Base-by-base conservation (phyloP, 2,113 vertebrate genomes). In the Spheniscus mendiculus region DNA sequence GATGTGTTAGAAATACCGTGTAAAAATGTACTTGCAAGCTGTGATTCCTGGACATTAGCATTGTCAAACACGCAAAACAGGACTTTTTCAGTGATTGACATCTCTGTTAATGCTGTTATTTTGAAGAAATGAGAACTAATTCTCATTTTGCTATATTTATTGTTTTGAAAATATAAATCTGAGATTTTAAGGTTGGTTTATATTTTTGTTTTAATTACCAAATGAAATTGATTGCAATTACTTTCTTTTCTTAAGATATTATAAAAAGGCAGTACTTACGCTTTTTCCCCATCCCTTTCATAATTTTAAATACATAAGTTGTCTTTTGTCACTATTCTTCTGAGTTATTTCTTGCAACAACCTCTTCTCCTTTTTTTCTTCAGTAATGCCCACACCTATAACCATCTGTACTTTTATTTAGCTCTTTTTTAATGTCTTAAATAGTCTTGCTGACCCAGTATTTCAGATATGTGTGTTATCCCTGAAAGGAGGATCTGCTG, bases 221-320 rank as follows among this genome's bases (percentile, higher is more conserved):
- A 49, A 59, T n/a, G 5, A 65, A 93, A 69, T 32, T 21, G n/a
- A 25, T 84, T 87, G 47, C 34, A 52, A 17, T 45, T 63, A 11
- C 7, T 63, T 89, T 59, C 32, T 80, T 70, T 52, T 29, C 27
- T 52, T 69, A 52, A 80, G 58, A 5, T 53, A 17, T 5, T 72
- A 0, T 66, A 30, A 42, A 30, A 36, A 87, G 47, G 63, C 49
- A 12, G 15, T 47, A 27, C 8, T 49, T 38, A 1, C 0, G 5
- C 11, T 67, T 74, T 78, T 32, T 0, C 12, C 9, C 11, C 9
- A 38, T 53, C 23, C 25, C 45, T 58, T 77, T 81, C 6, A 5
- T 70, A 36, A 40, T 70, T 80, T 94, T 59, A 70, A 86, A 61
- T 45, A 16, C 19, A 5, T 17, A 34, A 63, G 8, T 82, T 95